Evolutionary conservation across 2,888 invertebrate species (phyloP).

Genomic region (Rhabditoides inermis): DNA sequence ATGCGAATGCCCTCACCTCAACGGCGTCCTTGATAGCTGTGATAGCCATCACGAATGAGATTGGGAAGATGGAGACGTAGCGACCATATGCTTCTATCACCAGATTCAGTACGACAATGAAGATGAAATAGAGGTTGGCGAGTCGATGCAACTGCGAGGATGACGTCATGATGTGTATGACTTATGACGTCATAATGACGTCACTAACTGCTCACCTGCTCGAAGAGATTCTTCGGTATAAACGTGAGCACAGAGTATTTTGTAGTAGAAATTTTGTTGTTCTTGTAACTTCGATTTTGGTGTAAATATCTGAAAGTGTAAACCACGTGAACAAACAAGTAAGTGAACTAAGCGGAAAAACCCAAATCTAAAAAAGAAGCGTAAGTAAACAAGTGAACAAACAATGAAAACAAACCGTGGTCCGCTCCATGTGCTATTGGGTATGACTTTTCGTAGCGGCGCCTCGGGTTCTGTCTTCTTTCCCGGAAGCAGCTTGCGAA

Average conservation of each 20-base stretch:
- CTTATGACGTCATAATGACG: not conserved
- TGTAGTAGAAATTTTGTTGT: constrained; percentile 80
- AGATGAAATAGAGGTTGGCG: constrained; percentile 93
- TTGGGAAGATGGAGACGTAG: constrained; percentile 66
- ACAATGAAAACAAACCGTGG: too few relatives aligned
- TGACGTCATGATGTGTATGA: not conserved
- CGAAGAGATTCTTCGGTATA: constrained; percentile 86
- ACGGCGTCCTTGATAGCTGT: constrained; percentile 95
- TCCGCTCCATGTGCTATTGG: too few relatives aligned
- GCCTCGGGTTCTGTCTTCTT: too few relatives aligned
- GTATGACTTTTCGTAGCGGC: too few relatives aligned
- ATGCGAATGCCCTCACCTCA: constrained; percentile 64
- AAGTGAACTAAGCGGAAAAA: constrained; percentile 10
- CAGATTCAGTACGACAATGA: constrained; percentile 90
- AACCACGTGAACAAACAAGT: not conserved
- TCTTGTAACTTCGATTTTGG: constrained; percentile 59
- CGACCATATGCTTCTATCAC: constrained; percentile 61
- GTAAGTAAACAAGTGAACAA: too few relatives aligned
- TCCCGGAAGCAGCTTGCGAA: too few relatives aligned
- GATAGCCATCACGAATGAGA: constrained; percentile 83
- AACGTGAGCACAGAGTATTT: constrained; percentile 89
- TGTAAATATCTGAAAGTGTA: constrained; percentile 20
- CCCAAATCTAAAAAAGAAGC: constrained; percentile 18
- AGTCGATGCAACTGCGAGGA: constrained; percentile 78
- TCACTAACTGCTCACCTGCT: constrained; percentile 59